These are phyloP conservation scores for Orientallactaga sibirica DNA, from an alignment of 2,797 vertebrate species.

Conservation along the genomic window DNA sequence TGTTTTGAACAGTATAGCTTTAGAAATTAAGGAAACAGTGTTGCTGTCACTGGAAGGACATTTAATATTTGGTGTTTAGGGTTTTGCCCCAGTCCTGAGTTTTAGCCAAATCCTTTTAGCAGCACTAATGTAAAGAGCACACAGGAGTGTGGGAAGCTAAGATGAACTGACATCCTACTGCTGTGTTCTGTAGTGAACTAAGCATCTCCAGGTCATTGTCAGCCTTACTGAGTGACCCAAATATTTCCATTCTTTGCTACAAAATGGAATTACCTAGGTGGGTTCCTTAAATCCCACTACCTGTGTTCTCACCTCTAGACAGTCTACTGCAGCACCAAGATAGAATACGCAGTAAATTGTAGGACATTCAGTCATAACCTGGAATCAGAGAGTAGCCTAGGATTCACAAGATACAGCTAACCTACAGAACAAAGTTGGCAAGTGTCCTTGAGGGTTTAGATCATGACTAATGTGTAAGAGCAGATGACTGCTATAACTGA, in stretches of 20 bases:
- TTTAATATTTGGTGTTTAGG: neutral
- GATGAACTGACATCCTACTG: neutral
- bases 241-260: neutral
- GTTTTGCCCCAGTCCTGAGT: neutral
- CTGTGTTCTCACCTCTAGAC: neutral
- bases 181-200: conserved; percentile 6
- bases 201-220: conserved; percentile 19
- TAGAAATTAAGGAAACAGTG: neutral
- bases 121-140: conserved; percentile 10
- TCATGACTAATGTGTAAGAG: neutral
- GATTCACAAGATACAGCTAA: neutral
- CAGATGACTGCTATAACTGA: neutral
- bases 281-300: neutral
- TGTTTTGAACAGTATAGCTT: neutral
- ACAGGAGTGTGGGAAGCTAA: neutral
- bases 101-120: conserved; percentile 14
- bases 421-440: neutral
- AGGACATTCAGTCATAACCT: neutral
- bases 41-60: neutral
- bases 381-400: neutral
- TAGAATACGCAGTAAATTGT: neutral
- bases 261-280: neutral
- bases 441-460: neutral
- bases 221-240: conserved; percentile 4
- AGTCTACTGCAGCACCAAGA: conserved; percentile 7